Evolutionary conservation across 2,113 vertebrate genomes (phyloP), one percentile per base, ranked within the genome.

Genomic region (Labeo rohita): DNA sequence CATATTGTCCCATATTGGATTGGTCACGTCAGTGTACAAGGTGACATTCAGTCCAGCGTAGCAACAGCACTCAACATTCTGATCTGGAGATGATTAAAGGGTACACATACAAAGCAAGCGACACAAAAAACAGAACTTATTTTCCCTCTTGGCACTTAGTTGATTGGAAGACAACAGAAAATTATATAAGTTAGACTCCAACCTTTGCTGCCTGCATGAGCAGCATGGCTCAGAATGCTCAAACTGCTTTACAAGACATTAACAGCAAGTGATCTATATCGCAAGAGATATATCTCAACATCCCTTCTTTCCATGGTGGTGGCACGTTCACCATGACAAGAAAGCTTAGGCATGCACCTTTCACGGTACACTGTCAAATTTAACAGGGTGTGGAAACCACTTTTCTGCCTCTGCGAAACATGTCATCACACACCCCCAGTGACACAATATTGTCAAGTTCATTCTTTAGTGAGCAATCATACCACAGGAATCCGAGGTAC

Each of bases 311-410:
- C 23, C 10, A 9, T 56, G 34, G 66, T 83, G 68, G 34, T 72
- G 81, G 49, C 11, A 34, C 12, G 2, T 59, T 72, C 68, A 59
- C 52, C 63, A n/a, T 70, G 61, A 84, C 76, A 85, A 49, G 39
- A 80, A 50, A 56, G n/a, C 66, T 84, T 72, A 76, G 56, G 56
- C 56, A 80, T 78, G 28, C 12, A 16, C 36, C 21, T 86, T 68
- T 89, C 68, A 85, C 80, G 54, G 50, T 54, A 65, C 59, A 65
- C 72, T n/a, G 59, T 85, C 81, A 87, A 63, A 89, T 91, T 90
- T 86, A 90, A 87, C 86, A 91, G 21, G 66, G 65, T 72, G 45
- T 78, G 34, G 36, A 80, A 85, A 90, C 79, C n/a, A 18, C 73
- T 49, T 56, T 15, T 7, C 28, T 28, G 47, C 78, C 74, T 65